These are phyloP conservation scores for Ibidorhyncha struthersii DNA, from an alignment of 2,113 vertebrate species.

Conservation along the genomic window DNA sequence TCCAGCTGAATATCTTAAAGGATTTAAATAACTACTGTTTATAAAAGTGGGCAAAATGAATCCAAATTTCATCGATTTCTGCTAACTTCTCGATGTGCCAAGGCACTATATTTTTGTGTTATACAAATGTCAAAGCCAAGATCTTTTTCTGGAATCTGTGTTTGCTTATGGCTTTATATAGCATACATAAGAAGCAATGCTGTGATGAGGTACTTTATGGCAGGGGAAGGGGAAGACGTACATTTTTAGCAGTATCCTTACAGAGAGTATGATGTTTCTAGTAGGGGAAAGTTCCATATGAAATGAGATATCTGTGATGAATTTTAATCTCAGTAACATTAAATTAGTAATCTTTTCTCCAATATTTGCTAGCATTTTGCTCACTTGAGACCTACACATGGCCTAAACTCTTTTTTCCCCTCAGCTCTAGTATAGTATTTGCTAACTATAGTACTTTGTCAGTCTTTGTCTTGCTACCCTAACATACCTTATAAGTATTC, in stretches of 20 bases:
- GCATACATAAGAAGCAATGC: not conserved
- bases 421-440: not conserved
- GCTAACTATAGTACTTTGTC: not conserved
- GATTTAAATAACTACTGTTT: conserved; percentile 33
- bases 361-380: not conserved
- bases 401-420: not conserved
- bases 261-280: not conserved
- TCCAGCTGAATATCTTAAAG: not conserved
- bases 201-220: not conserved
- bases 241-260: not conserved
- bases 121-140: conserved; percentile 14
- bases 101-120: conserved; percentile 27
- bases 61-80: not conserved
- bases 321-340: not conserved
- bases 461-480: not conserved
- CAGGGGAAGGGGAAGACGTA: not conserved
- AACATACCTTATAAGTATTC: not conserved
- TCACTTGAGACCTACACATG: rapidly evolving
- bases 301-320: not conserved
- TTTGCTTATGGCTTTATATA: conserved; percentile 17
- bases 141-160: conserved; percentile 30
- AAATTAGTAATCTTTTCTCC: not conserved
- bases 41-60: conserved; percentile 7
- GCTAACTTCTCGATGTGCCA: not conserved
- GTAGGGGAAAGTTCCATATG: not conserved